phyloP scores from a whole-genome alignment of 35 echinoderm and acorn worm species.

The Strongylocentrotus purpuratus region DNA sequence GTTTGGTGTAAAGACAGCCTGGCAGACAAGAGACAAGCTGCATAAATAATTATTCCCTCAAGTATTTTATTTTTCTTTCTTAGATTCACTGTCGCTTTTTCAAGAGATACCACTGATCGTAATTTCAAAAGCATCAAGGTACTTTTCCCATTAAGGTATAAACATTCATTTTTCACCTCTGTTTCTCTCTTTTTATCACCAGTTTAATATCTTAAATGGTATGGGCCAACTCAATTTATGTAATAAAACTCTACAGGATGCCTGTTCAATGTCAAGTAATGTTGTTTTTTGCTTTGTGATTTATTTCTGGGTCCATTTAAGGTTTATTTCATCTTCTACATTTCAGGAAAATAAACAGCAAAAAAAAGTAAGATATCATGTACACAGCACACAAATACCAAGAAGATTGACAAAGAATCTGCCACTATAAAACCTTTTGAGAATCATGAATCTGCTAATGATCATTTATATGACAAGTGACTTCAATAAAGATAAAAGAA shows the following conservation, averaged over 20 bases:
- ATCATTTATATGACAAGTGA: too few relatives aligned
- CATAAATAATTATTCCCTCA: neutral
- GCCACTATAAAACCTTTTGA: too few relatives aligned
- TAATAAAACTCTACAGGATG: neutral
- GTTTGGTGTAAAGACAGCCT: neutral
- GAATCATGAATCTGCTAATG: too few relatives aligned
- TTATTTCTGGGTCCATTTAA: neutral
- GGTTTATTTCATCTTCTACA: too few relatives aligned
- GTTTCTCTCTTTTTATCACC: neutral
- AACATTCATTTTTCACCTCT: neutral
- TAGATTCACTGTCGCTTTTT: neutral
- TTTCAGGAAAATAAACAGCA: too few relatives aligned
- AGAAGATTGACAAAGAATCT: too few relatives aligned
- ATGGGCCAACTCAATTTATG: neutral
- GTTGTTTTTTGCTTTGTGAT: neutral
- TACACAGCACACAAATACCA: too few relatives aligned
- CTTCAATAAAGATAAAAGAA: too few relatives aligned
- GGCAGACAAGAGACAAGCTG: neutral
- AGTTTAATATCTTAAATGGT: neutral
- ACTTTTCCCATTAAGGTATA: too few relatives aligned
- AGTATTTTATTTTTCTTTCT: neutral
- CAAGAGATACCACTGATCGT: neutral
- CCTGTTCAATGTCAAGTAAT: neutral
- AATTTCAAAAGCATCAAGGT: neutral
- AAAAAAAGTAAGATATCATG: too few relatives aligned